Evolutionary conservation across 2,797 vertebrate species (phyloP).

Genomic region (Chrosomus eos): DNA sequence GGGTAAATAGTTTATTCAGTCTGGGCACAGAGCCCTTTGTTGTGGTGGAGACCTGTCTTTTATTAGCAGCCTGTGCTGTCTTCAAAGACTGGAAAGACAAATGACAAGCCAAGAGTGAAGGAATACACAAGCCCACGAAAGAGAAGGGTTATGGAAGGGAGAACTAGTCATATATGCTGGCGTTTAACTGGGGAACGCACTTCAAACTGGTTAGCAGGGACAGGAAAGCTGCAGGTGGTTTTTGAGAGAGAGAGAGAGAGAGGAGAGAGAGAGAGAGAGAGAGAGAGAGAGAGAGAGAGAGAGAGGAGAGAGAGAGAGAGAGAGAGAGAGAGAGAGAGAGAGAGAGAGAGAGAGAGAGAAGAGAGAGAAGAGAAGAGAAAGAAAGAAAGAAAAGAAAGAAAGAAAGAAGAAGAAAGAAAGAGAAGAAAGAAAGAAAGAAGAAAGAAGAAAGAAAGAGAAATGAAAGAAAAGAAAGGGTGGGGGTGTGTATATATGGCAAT

Average conservation of each 20-base stretch:
- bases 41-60: slow-evolving; percentile 88
- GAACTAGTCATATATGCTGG: slow-evolving; percentile 14
- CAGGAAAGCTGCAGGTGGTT: slow-evolving; percentile 22
- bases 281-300: too few species aligned
- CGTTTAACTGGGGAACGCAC: slow-evolving; percentile 5
- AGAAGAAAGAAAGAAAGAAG: too few species aligned
- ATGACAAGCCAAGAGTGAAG: slow-evolving; percentile 82
- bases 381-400: too few species aligned
- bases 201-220: slow-evolving; percentile 20
- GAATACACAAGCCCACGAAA: slow-evolving; percentile 75
- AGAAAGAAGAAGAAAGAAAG: too few species aligned
- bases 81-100: slow-evolving; percentile 87
- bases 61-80: slow-evolving; percentile 84
- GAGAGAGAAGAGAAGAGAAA: too few species aligned
- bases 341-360: too few species aligned
- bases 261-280: slow-evolving; percentile 47
- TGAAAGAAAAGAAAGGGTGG: too few species aligned
- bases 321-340: too few species aligned
- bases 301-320: not conserved
- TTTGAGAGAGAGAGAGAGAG: slow-evolving; percentile 38
- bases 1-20: slow-evolving; percentile 82
- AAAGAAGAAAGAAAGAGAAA: too few species aligned
- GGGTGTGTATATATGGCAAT: too few species aligned
- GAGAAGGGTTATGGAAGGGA: slow-evolving; percentile 60
- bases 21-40: slow-evolving; percentile 82